These are phyloP conservation scores for Linepithema humile DNA, from an alignment of 1,140 invertebrate species.

Conservation along the genomic window DNA sequence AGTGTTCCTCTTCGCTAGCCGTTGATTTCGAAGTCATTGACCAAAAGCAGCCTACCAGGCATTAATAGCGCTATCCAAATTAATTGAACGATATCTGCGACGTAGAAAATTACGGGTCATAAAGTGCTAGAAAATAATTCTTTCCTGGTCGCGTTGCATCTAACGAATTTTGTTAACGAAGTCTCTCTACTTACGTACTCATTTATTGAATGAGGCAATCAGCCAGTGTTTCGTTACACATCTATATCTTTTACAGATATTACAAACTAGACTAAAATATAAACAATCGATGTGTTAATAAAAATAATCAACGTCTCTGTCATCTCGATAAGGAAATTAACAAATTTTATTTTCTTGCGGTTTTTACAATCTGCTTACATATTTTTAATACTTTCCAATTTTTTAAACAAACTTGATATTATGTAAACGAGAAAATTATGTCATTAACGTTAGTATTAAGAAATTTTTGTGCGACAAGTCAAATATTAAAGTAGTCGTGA, in stretches of 20 bases:
- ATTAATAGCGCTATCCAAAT: background rate
- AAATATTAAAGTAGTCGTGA: too few species aligned
- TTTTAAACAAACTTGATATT: too few species aligned
- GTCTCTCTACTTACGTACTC: background rate
- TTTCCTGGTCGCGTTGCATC: background rate
- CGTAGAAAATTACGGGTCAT: background rate
- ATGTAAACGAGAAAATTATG: too few species aligned
- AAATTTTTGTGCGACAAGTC: too few species aligned
- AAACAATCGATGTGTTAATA: background rate
- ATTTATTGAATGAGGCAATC: background rate
- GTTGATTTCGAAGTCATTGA: slow-evolving; percentile 46
- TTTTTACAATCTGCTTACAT: too few species aligned
- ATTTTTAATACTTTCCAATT: too few species aligned
- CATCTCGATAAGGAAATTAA: background rate
- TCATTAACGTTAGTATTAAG: too few species aligned
- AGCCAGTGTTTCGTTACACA: background rate
- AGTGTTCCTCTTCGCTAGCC: slow-evolving; percentile 20
- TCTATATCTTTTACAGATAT: background rate
- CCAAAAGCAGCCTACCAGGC: background rate
- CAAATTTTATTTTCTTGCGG: background rate
- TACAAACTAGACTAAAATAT: background rate
- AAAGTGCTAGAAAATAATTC: slow-evolving; percentile 8
- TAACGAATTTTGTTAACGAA: background rate
- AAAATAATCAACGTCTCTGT: background rate
- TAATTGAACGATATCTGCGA: slow-evolving; percentile 28